phyloP scores from a whole-genome alignment of 2,888 invertebrate species.

The Onthophagus sagittarius region DNA sequence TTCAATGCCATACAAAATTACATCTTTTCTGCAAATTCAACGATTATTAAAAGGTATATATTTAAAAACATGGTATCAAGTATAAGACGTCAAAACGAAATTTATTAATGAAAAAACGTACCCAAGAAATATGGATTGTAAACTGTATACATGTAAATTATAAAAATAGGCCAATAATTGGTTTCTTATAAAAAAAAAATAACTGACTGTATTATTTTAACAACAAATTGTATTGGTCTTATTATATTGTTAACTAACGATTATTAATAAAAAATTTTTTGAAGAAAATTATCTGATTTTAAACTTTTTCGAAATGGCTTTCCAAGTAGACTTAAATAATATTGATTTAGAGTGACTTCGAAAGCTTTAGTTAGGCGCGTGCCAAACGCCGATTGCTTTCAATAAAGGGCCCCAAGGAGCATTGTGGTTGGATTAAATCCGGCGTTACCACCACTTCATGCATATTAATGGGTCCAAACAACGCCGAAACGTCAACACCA shows the following conservation, averaged over 20 bases:
- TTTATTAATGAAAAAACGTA: no score
- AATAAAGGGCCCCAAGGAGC: background rate
- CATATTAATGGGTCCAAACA: slow-evolving; percentile 5
- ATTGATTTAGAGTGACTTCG: background rate
- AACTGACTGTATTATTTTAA: no score
- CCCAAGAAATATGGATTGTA: no score
- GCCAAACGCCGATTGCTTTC: background rate
- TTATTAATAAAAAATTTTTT: background rate
- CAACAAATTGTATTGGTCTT: background rate
- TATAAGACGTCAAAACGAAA: no score
- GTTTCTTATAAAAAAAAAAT: no score
- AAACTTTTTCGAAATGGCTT: no score
- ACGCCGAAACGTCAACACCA: slow-evolving; percentile 8
- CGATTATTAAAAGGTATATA: no score
- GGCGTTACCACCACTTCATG: slow-evolving; percentile 8
- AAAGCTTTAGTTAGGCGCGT: background rate
- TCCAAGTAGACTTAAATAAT: background rate
- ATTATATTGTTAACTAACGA: background rate
- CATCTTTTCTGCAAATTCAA: no score
- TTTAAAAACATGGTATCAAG: no score
- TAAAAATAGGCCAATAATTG: no score
- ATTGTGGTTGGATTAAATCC: slow-evolving; percentile 7
- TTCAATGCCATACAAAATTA: no score
- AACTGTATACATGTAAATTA: no score
- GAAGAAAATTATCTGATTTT: background rate